Conservation (phyloP, 1,140 invertebrate species). For the Pissodes strobi region DNA sequence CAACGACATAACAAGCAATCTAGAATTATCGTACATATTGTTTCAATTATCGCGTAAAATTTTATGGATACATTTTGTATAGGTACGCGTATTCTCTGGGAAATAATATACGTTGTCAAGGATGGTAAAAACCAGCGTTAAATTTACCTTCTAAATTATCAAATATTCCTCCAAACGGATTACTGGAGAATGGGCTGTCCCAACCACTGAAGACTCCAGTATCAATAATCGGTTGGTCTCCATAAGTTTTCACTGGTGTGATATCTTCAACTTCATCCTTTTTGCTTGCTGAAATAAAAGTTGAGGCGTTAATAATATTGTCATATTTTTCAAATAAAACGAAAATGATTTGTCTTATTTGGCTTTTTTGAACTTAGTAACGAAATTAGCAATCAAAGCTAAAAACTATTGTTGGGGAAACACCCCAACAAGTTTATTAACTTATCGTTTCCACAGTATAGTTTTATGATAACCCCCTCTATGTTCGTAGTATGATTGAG, state of each 20-base stretch:
- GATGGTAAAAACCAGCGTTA: not conserved
- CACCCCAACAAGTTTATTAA: too few species aligned
- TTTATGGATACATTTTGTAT: not conserved
- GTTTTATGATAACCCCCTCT: too few species aligned
- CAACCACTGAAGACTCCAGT: slow-evolving; percentile 34
- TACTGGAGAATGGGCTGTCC: slow-evolving; percentile 26
- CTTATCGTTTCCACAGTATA: too few species aligned
- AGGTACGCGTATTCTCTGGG: too few species aligned
- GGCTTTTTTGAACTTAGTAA: too few species aligned
- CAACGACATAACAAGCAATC: too few species aligned
- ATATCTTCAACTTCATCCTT: slow-evolving; percentile 37
- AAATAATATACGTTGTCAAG: not conserved
- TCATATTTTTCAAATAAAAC: not conserved
- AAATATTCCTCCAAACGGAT: slow-evolving; percentile 37
- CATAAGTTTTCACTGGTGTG: slow-evolving; percentile 18
- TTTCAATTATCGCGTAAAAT: too few species aligned
- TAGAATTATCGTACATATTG: too few species aligned
- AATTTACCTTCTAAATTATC: slow-evolving; percentile 38
- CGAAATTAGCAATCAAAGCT: too few species aligned
- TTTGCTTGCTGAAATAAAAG: slow-evolving; percentile 29
- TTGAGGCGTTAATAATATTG: slow-evolving; percentile 14
- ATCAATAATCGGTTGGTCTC: slow-evolving; percentile 38
- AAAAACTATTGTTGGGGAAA: too few species aligned
- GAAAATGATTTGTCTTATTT: too few species aligned
- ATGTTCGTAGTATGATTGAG: too few species aligned